Conservation (phyloP, 2,113 vertebrate genomes). For the Maccullochella peelii region DNA sequence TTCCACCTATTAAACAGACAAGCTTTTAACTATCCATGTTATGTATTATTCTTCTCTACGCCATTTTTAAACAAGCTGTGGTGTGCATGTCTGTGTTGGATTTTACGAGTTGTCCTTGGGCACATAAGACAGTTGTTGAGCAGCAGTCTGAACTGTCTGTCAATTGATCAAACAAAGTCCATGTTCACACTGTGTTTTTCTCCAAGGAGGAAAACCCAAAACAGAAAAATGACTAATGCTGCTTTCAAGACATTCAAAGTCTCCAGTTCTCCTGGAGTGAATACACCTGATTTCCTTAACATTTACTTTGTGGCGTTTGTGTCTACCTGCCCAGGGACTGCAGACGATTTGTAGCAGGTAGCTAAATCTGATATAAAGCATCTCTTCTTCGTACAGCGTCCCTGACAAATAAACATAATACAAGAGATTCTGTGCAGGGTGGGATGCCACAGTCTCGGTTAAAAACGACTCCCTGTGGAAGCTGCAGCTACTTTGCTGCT, state of each 20-base stretch:
- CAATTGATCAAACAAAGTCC: not conserved
- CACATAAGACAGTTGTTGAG: not conserved
- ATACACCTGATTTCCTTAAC: conserved; percentile 7
- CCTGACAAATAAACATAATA: conserved; percentile 31
- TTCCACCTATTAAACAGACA: not conserved
- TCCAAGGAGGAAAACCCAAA: not conserved
- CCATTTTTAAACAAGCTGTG: not conserved
- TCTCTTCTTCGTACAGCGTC: not conserved
- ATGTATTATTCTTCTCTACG: not conserved
- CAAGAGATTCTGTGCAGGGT: not conserved
- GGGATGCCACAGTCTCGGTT: not conserved
- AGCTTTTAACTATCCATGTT: not conserved
- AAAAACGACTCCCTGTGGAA: conserved; percentile 35
- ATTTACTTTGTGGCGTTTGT: conserved; percentile 23
- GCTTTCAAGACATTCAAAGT: not conserved
- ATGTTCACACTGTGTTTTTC: not conserved
- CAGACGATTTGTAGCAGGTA: not conserved
- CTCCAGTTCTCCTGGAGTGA: not conserved
- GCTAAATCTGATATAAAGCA: conserved; percentile 10
- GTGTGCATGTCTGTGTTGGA: not conserved
- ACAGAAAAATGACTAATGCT: not conserved
- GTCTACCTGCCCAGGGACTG: not conserved
- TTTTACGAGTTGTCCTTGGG: too few species aligned
- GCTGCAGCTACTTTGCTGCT: conserved; percentile 25
- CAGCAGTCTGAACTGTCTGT: not conserved